These are phyloP conservation scores for Triops longicaudatus DNA, from an alignment of 1,140 invertebrate genomes.

Conservation along the genomic window DNA sequence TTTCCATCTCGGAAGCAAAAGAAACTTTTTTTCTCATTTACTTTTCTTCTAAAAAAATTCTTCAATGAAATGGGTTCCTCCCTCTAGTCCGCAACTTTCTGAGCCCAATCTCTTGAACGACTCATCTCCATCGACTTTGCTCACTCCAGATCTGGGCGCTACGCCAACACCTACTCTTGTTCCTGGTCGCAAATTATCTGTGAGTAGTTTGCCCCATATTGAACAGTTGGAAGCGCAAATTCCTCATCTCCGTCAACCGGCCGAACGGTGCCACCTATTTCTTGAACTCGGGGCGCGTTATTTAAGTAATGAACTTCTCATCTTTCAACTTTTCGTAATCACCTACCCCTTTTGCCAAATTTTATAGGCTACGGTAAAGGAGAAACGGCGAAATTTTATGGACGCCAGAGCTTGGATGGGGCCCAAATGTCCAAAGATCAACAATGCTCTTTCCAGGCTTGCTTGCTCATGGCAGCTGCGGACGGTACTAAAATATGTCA, in stretches of 20 bases:
- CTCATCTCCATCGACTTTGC: neutral
- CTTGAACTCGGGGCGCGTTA: neutral
- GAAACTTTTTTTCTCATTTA: no score
- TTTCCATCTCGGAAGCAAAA: neutral
- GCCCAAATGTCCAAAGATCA: slow-evolving; percentile 14
- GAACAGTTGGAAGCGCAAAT: slow-evolving; percentile 3
- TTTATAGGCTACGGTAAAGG: slow-evolving; percentile 3
- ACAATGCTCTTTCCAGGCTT: neutral
- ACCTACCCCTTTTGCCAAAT: neutral
- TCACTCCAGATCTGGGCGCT: neutral
- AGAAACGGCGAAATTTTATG: neutral
- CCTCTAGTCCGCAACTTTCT: neutral
- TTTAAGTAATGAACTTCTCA: neutral
- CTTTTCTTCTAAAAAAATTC: neutral
- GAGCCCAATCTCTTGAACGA: neutral
- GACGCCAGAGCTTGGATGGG: neutral
- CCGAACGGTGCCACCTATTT: neutral
- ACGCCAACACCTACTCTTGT: neutral
- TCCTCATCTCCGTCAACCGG: neutral
- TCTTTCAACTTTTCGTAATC: neutral
- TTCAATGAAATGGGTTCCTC: neutral
- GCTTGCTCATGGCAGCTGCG: slow-evolving; percentile 10
- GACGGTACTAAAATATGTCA: neutral
- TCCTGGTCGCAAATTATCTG: neutral
- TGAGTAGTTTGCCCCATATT: neutral